phyloP scores from a whole-genome alignment of 2,113 vertebrate species.

The Otocyon megalotis region DNA sequence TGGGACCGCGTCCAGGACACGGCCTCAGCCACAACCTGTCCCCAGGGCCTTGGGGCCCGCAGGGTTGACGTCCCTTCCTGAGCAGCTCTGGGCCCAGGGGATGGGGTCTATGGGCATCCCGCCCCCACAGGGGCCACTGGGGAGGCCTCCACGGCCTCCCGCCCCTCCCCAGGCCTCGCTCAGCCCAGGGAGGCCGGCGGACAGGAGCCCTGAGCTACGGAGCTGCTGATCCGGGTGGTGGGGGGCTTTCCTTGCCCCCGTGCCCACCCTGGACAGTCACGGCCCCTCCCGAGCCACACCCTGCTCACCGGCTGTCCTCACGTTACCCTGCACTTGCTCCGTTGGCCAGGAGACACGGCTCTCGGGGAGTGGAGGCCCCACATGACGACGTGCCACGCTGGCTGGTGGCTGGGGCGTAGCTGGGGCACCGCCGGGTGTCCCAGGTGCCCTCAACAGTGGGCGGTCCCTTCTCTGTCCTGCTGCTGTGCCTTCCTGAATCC shows the following conservation, averaged over 20 bases:
- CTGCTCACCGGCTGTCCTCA: rapidly evolving
- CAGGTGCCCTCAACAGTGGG: background rate
- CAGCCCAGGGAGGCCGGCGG: too few relatives aligned
- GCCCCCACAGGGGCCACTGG: too few relatives aligned
- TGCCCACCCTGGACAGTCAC: background rate
- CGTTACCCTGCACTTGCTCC: too few relatives aligned
- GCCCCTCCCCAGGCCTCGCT: background rate
- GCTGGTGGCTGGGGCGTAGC: background rate
- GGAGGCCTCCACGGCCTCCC: too few relatives aligned
- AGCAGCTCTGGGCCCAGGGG: too few relatives aligned
- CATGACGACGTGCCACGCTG: rapidly evolving
- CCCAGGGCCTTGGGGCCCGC: too few relatives aligned
- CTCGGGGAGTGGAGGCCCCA: background rate
- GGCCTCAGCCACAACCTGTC: too few relatives aligned
- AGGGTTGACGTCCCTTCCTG: too few relatives aligned
- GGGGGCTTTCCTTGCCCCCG: background rate
- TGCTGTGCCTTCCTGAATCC: background rate
- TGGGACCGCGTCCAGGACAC: background rate
- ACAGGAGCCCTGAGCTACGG: too few relatives aligned
- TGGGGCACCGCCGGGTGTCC: background rate
- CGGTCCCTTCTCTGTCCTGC: background rate
- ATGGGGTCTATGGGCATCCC: background rate
- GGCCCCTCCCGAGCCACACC: background rate
- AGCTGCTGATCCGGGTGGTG: background rate
- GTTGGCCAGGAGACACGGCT: background rate